Percentiles rank a stretch among this genome's conserved stretches.
phyloP scores from a whole-genome alignment of 2,888 invertebrate species.

The Drosophila planitibia region DNA sequence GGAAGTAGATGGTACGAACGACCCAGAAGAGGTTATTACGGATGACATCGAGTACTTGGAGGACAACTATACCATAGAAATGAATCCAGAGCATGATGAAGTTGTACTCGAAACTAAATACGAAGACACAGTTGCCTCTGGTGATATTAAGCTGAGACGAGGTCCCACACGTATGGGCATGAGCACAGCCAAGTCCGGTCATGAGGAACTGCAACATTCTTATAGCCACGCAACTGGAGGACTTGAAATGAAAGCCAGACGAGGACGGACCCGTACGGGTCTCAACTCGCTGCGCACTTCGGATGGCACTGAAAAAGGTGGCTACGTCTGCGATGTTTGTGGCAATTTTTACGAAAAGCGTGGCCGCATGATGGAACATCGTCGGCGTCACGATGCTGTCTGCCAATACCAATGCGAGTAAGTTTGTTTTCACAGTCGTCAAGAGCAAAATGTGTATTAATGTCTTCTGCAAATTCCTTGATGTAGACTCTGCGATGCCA shows the following conservation, averaged over 20 bases:
- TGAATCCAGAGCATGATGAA: slow-evolving; percentile 56
- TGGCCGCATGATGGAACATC: slow-evolving; percentile 83
- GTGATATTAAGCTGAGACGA: slow-evolving; percentile 46
- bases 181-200: slow-evolving; percentile 20
- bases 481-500: slow-evolving; percentile 78
- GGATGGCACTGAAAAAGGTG: slow-evolving; percentile 66
- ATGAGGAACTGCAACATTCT: slow-evolving; percentile 26
- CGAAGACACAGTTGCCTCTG: slow-evolving; percentile 13
- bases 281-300: slow-evolving; percentile 62
- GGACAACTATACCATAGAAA: slow-evolving; percentile 64
- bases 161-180: slow-evolving; percentile 43
- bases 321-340: slow-evolving; percentile 83
- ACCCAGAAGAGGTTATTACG: slow-evolving; percentile 55
- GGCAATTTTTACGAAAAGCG: slow-evolving; percentile 83
- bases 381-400: slow-evolving; percentile 78
- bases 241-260: slow-evolving; percentile 40
- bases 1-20: slow-evolving; percentile 55
- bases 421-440: slow-evolving; percentile 32
- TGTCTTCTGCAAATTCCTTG: neutral
- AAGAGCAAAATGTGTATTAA: neutral
- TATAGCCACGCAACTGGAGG: slow-evolving; percentile 4
- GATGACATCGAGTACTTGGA: slow-evolving; percentile 76
- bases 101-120: slow-evolving; percentile 50
- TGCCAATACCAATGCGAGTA: slow-evolving; percentile 82
- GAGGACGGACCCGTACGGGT: slow-evolving; percentile 51